Conservation (phyloP, 2,113 vertebrate genomes). For the Burhinus oedicnemus region DNA sequence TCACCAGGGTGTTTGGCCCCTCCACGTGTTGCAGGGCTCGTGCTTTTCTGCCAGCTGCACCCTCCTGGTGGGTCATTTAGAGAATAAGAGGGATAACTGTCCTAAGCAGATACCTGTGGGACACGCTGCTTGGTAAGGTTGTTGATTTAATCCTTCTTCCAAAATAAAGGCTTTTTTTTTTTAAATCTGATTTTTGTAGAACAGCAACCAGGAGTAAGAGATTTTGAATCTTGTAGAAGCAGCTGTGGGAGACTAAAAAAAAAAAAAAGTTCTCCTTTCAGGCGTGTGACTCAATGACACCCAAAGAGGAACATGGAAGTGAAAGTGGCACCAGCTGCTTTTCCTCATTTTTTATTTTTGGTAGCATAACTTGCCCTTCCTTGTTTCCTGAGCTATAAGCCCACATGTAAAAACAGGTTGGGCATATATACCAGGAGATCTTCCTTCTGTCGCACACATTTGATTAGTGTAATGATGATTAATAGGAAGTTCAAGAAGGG, state of each 20-base stretch:
- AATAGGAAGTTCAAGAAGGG: background rate
- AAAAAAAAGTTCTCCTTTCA: background rate
- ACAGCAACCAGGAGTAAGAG: background rate
- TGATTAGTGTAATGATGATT: background rate
- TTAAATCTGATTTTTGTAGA: background rate
- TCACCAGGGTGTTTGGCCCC: background rate
- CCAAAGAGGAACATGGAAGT: background rate
- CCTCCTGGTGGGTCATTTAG: background rate
- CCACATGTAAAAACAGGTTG: background rate
- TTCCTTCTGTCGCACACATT: background rate
- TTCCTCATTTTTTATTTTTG: background rate
- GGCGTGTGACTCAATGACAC: background rate
- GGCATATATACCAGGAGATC: background rate
- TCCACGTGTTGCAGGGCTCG: accelerated
- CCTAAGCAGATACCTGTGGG: background rate
- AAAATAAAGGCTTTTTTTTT: background rate
- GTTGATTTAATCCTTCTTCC: background rate
- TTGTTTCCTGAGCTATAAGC: background rate
- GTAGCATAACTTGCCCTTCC: background rate
- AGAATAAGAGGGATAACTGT: background rate
- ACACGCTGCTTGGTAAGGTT: background rate
- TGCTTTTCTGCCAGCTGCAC: background rate
- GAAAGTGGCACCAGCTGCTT: constrained; percentile 25
- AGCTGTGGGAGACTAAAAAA: background rate
- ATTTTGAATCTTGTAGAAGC: background rate